Percentiles rank a stretch among this genome's conserved stretches.
These are phyloP conservation scores for Dendrocincla tyrannina DNA, from an alignment of 2,797 vertebrate species.

Conservation along the genomic window DNA sequence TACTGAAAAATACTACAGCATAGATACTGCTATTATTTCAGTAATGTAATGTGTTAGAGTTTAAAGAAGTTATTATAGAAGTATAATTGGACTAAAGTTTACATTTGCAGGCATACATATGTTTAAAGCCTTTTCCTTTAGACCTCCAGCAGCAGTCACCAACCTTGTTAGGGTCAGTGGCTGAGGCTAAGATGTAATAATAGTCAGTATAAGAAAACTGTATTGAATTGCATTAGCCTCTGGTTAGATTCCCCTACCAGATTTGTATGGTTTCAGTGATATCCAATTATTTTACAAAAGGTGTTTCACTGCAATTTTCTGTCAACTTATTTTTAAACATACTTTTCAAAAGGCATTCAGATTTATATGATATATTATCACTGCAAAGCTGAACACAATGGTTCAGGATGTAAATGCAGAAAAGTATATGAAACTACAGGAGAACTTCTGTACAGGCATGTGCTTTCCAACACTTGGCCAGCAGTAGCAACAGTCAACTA, in stretches of 20 bases:
- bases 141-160: not conserved
- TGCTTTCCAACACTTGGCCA: not conserved
- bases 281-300: not conserved
- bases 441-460: not conserved
- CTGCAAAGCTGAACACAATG: not conserved
- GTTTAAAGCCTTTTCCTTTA: not conserved
- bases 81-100: slow-evolving; percentile 34
- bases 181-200: not conserved
- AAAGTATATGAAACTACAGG: not conserved
- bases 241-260: not conserved
- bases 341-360: not conserved
- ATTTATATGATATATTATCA: not conserved
- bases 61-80: slow-evolving; percentile 48
- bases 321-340: not conserved
- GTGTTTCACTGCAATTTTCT: not conserved
- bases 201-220: not conserved
- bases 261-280: not conserved
- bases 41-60: not conserved
- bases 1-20: slow-evolving; percentile 34
- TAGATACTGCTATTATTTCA: slow-evolving; percentile 28
- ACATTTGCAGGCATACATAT: not conserved
- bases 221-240: not conserved
- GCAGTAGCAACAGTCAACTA: not conserved
- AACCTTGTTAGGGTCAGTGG: slow-evolving; percentile 16
- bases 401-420: not conserved